Evolutionary conservation across 2,797 vertebrate genomes (phyloP).

Genomic region (Lagocephalus sceleratus): DNA sequence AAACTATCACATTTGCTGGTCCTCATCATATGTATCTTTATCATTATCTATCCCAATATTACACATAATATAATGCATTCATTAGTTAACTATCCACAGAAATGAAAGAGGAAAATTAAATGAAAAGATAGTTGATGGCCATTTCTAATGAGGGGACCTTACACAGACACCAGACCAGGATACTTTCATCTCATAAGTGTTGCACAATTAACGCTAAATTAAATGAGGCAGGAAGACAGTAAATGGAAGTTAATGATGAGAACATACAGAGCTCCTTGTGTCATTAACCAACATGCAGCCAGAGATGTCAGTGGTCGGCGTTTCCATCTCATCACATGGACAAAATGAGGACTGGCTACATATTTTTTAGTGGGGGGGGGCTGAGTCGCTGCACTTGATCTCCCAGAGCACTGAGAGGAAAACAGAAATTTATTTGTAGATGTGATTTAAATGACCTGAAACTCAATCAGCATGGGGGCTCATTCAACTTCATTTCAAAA

Average conservation of each 20-base stretch:
- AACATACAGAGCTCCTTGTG: slow-evolving; percentile 61
- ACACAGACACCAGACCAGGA: slow-evolving; percentile 27
- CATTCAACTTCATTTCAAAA: neutral
- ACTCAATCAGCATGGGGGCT: slow-evolving; percentile 2
- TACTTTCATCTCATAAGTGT: slow-evolving; percentile 56
- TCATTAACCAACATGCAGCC: slow-evolving; percentile 72
- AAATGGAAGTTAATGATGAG: slow-evolving; percentile 74
- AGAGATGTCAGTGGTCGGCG: slow-evolving; percentile 62
- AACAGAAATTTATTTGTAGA: slow-evolving; percentile 1
- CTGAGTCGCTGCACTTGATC: slow-evolving; percentile 1
- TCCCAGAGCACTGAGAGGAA: slow-evolving; percentile 7
- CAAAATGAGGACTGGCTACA: slow-evolving; percentile 20
- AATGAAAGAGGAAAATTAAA: slow-evolving; percentile 13
- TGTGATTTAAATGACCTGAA: slow-evolving; percentile 4
- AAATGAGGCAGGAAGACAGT: slow-evolving; percentile 68
- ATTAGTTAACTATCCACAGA: slow-evolving; percentile 1
- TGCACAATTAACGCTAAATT: slow-evolving; percentile 57
- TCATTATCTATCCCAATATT: neutral
- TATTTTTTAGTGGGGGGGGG: slow-evolving; percentile 1
- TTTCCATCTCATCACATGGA: slow-evolving; percentile 41
- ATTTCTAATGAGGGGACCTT: slow-evolving; percentile 34
- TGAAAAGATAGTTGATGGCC: slow-evolving; percentile 8
- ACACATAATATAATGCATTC: neutral
- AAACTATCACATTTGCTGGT: too few species aligned
- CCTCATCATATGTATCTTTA: too few species aligned